Conservation (phyloP, 1,140 invertebrate species). For the Drosophila orena region DNA sequence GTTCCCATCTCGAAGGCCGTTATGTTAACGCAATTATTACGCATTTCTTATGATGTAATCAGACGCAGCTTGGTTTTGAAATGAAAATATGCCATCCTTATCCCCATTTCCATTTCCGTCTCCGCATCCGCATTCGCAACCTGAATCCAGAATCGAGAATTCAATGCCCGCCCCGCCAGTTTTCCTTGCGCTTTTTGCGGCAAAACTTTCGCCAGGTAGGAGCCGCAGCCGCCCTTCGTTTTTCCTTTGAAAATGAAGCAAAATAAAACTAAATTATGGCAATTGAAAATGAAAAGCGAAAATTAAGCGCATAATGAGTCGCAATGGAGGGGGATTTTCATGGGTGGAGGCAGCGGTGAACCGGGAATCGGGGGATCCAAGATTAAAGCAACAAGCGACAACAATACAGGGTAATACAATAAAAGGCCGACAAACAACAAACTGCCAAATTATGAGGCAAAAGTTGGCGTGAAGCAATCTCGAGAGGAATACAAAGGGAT, state of each 20-base stretch:
- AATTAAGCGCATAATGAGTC: constrained; percentile 83
- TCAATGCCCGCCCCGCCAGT: background rate
- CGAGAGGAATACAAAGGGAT: constrained; percentile 26
- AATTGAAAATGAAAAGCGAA: constrained; percentile 85
- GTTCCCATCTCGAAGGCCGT: constrained; percentile 43
- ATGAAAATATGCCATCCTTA: constrained; percentile 72
- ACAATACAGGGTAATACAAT: constrained; percentile 75
- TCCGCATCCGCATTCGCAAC: constrained; percentile 13
- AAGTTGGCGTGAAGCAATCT: constrained; percentile 52
- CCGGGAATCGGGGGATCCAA: constrained; percentile 5
- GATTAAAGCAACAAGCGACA: constrained; percentile 71
- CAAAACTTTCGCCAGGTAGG: constrained; percentile 59
- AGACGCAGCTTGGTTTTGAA: constrained; percentile 77
- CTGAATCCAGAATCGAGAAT: background rate
- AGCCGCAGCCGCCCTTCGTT: background rate
- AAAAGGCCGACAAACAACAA: constrained; percentile 58
- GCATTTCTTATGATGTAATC: constrained; percentile 84
- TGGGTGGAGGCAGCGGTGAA: background rate
- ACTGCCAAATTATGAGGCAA: constrained; percentile 64
- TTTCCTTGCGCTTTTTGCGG: constrained; percentile 40
- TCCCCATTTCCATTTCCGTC: constrained; percentile 4
- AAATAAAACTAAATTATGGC: constrained; percentile 84
- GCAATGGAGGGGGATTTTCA: constrained; percentile 18
- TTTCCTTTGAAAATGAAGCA: constrained; percentile 62
- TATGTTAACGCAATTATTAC: constrained; percentile 83